Conservation (phyloP, 2,113 vertebrate genomes). For the Anthoscopus minutus region DNA sequence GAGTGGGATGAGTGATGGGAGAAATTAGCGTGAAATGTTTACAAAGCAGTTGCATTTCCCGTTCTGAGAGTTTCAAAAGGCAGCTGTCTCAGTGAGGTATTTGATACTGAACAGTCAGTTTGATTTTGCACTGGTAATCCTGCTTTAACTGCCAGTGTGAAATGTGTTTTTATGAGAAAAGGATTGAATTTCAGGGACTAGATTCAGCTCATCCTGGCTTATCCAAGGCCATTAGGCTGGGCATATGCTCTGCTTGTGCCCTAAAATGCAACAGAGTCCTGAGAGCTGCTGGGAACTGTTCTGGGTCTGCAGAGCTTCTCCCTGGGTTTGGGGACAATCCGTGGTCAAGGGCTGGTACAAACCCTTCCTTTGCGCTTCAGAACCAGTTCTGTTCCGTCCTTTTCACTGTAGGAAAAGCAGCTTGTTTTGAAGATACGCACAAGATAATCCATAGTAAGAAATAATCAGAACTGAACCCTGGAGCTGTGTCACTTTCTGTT, state of each 20-base stretch:
- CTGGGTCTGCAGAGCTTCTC: neutral
- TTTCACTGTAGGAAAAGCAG: neutral
- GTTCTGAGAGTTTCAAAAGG: neutral
- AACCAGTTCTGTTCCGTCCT: neutral
- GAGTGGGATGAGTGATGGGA: neutral
- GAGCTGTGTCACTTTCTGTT: neutral
- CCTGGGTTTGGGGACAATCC: accelerated
- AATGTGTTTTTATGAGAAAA: neutral
- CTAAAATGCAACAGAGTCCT: accelerated
- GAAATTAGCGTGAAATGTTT: neutral
- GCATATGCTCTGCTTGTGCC: neutral
- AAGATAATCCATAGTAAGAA: neutral
- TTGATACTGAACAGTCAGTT: neutral
- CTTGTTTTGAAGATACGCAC: neutral
- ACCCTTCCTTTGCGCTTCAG: accelerated
- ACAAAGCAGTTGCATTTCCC: neutral
- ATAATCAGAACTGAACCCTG: accelerated
- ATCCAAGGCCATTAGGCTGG: neutral
- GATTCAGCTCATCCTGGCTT: neutral
- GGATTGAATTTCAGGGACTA: neutral
- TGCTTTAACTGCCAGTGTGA: neutral
- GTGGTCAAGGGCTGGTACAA: neutral
- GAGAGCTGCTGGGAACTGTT: accelerated
- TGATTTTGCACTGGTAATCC: neutral
- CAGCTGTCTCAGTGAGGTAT: neutral